Evolutionary conservation across 2,113 vertebrate genomes (phyloP), one percentile per base, ranked within the genome.

Genomic region (Semnornis frantzii): DNA sequence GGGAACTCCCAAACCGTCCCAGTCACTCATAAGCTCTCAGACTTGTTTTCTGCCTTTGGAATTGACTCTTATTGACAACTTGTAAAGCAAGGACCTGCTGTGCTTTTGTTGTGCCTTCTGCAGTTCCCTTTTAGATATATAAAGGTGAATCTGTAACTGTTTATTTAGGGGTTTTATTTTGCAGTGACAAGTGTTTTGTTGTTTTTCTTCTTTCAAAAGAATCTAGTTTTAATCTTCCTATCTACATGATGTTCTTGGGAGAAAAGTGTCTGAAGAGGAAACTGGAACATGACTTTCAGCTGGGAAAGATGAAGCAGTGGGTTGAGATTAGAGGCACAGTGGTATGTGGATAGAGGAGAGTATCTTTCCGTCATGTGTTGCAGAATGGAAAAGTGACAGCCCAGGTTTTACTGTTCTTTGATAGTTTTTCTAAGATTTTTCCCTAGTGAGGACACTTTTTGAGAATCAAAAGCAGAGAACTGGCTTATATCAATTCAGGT

Each of bases 181-280:
- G 25, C 24, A 31, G 1, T 25, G 1, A 16, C 8, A 55, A 8
- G 3, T 10, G 10, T 12, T 16, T 8, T 5, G 5, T 8, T 16
- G 20, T 60, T 78, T 76, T 65, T 19, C 5, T 59, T 62, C 30
- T 28, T 20, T 28, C 54, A 55, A 65, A 50, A 69, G 34, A 81
- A 37, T n/a, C 58, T 83, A 5, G 1, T 60, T 82, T 72, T 87
- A 69, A 20, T 70, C 20, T 46, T 46, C 15, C 9, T 34, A 62
- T 34, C 9, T 71, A 3, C 11, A 12, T 33, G 33, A 24, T n/a
- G 19, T 10, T 89, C 42, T 80, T 89, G 57, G 24, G 10, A 89
- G 21, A 27, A 79, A 73, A 37, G 8, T 1, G 0, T 19, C 30
- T 73, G 66, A 64, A 31, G 46, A 79, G 2, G 7, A 87, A 76